Evolutionary conservation across 1,140 invertebrate genomes (phyloP).

Genomic region (Trachymyrmex septentrionalis): DNA sequence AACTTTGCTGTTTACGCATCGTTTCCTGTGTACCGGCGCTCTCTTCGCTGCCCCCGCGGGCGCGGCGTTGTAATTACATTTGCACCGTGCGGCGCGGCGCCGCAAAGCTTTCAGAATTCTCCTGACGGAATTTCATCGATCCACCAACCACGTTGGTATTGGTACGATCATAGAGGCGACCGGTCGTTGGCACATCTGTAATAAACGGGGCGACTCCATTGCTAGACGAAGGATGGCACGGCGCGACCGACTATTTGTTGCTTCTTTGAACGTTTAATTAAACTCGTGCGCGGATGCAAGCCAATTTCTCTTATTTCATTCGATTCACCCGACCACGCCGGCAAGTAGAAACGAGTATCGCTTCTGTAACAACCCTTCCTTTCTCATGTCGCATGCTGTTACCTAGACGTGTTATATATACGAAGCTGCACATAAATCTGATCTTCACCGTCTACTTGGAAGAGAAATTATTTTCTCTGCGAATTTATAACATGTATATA

Average conservation of each 20-base stretch:
- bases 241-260: slow-evolving; percentile 43
- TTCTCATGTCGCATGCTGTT: slow-evolving; percentile 15
- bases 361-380: background rate
- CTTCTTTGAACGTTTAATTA: slow-evolving; percentile 61
- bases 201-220: background rate
- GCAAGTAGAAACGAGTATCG: slow-evolving; percentile 7
- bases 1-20: slow-evolving; percentile 59
- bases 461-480: background rate
- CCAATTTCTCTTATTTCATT: slow-evolving; percentile 52
- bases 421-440: background rate
- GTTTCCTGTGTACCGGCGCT: slow-evolving; percentile 31
- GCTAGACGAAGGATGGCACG: background rate
- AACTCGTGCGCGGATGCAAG: slow-evolving; percentile 36
- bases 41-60: slow-evolving; percentile 30
- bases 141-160: slow-evolving; percentile 31
- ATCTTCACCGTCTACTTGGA: background rate
- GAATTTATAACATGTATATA: background rate
- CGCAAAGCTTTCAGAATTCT: slow-evolving; percentile 51
- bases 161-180: slow-evolving; percentile 47
- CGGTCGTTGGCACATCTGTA: background rate
- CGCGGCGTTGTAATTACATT: slow-evolving; percentile 45
- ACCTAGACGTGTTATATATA: background rate
- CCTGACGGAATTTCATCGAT: slow-evolving; percentile 60
- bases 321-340: slow-evolving; percentile 3
- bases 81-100: slow-evolving; percentile 25